These are phyloP conservation scores for Epinephelus awoara DNA, from an alignment of 2,797 vertebrate genomes.

Conservation along the genomic window DNA sequence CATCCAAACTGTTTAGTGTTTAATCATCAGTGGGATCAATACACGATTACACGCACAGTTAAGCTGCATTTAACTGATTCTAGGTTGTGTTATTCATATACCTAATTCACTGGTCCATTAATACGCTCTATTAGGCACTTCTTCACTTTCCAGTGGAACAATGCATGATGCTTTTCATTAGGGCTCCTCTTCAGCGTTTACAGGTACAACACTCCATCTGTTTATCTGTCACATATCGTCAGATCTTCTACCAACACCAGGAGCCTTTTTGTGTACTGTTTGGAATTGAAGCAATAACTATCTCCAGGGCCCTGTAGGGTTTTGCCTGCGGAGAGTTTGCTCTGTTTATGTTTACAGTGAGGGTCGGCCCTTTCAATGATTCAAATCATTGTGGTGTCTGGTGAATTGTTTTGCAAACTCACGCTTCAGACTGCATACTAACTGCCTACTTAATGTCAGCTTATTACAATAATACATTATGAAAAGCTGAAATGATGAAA, in stretches of 20 bases:
- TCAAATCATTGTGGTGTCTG: neutral
- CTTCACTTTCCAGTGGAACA: neutral
- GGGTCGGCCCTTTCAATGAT: neutral
- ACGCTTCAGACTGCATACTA: slow-evolving; percentile 6
- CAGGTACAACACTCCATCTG: slow-evolving; percentile 11
- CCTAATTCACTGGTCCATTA: too few species aligned
- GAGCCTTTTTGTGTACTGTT: neutral
- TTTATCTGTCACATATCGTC: neutral
- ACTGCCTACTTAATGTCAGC: slow-evolving; percentile 8
- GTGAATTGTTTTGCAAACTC: slow-evolving; percentile 2
- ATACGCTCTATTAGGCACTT: neutral
- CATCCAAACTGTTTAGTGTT: neutral
- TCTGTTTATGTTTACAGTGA: slow-evolving; percentile 1
- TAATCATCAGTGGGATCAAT: neutral
- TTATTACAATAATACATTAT: neutral
- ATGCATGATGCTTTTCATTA: neutral
- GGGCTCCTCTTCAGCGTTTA: neutral
- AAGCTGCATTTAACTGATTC: neutral
- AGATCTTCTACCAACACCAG: slow-evolving; percentile 5
- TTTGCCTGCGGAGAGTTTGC: neutral
- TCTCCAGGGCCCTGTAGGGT: neutral
- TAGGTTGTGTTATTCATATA: neutral
- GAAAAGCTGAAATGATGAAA: neutral
- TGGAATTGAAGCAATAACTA: neutral
- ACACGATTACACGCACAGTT: neutral